Base-by-base conservation (phyloP, 1,140 invertebrate genomes). In the Gryon sp. region DNA sequence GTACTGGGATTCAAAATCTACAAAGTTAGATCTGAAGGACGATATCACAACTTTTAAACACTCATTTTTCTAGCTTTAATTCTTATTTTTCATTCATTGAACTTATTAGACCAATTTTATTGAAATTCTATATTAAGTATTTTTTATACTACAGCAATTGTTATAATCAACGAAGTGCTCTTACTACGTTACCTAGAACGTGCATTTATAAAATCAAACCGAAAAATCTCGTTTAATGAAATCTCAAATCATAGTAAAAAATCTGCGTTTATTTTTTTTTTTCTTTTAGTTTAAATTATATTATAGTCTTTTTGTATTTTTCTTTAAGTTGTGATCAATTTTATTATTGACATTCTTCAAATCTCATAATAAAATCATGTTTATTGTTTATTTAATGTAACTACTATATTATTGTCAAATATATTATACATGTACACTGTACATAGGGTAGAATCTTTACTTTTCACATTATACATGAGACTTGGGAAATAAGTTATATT, bases 161-260 rank as follows among this genome's bases (percentile, higher is more conserved):
- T 26, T 19, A 24, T 4, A 11, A 76, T 63, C 18, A 62, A 66
- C 53, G 22, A 74, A 77, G 74, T 77, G 74, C 74, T 77, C 74
- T 77, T 77, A 77, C 8, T 43, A 50, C 34, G n/a, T 65, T 65
- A 50, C 32, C 45, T 40, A 59, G 60, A 30, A 34, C 26, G 6
- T 69, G 43, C 36, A 69, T 59, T 59, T 59, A 59, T 20, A 14
- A n/a, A n/a, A n/a, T n/a, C n/a, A 12, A 57, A 32, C 2, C 28
- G 11, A 8, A 22, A 26, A 55, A 55, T 24, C 7, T 24, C 22
- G 22, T 24, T 7, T 24, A 24, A 24, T 7, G 7, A 24, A 24
- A 3, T 16, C 4, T 15, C 19, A 30, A 16, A 48, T 48, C 1
- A 12, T 15, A 2, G 3, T 24, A 24, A 4, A 4, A 24, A 15